These are phyloP conservation scores for Lacerta viridis DNA, from an alignment of 2,797 vertebrate genomes.

Conservation along the genomic window DNA sequence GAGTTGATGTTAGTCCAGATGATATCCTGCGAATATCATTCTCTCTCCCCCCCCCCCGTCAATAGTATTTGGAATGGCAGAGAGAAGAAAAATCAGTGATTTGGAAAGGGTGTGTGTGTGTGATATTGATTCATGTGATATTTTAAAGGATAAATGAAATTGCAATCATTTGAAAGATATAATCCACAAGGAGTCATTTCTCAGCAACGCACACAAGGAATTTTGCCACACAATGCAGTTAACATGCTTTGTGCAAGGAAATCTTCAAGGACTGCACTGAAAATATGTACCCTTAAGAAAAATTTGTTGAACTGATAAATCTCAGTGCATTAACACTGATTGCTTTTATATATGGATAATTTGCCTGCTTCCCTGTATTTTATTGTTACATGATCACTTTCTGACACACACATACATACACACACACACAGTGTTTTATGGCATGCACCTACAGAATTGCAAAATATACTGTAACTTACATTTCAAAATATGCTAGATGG, in stretches of 20 bases:
- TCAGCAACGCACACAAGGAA: background rate
- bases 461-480: conserved; percentile 24
- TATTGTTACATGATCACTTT: conserved; percentile 20
- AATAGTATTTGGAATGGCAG: background rate
- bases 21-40: background rate
- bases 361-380: conserved; percentile 2
- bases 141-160: background rate
- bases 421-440: background rate
- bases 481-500: conserved; percentile 15
- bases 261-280: rapidly evolving
- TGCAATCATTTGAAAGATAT: conserved; percentile 9
- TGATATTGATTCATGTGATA: background rate
- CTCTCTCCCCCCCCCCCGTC: background rate
- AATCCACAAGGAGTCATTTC: background rate
- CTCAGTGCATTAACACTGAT: background rate
- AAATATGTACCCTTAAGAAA: background rate
- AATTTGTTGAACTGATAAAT: conserved; percentile 1
- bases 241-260: background rate
- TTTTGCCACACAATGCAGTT: background rate
- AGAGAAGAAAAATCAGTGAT: background rate
- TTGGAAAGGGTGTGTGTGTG: background rate
- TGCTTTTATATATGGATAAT: background rate
- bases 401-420: background rate
- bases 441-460: background rate
- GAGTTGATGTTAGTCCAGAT: background rate